A percentile compares a stretch with the other conserved stretches of the same genome.
These are phyloP conservation scores for Reinhardtius hippoglossoides DNA, from an alignment of 2,113 vertebrate genomes.

Conservation along the genomic window DNA sequence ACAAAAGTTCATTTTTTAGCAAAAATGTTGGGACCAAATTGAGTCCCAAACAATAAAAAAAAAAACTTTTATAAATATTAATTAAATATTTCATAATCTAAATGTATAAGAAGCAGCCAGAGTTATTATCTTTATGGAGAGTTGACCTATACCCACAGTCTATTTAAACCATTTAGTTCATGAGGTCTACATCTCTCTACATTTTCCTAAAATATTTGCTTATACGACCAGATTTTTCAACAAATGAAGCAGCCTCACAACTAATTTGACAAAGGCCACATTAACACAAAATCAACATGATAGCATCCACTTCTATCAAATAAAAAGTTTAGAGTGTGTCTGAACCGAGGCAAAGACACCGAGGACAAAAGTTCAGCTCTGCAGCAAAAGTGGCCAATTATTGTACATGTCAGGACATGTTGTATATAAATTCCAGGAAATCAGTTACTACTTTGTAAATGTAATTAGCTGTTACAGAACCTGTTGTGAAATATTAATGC, in stretches of 20 bases:
- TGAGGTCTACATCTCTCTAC: not conserved
- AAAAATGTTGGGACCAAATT: not conserved
- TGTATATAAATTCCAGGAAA: conserved; percentile 59
- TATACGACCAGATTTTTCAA: no score
- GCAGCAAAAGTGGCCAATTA: conserved; percentile 70
- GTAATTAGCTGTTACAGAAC: conserved; percentile 16
- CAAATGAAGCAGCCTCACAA: no score
- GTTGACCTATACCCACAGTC: not conserved
- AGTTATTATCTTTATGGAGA: not conserved
- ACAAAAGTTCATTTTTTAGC: no score
- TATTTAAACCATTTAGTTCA: not conserved
- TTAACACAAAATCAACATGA: conserved; percentile 3
- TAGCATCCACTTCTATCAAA: conserved; percentile 6
- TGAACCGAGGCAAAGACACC: conserved; percentile 32
- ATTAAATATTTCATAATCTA: not conserved
- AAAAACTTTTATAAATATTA: not conserved
- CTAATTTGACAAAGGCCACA: not conserved
- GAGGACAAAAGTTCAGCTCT: conserved; percentile 75
- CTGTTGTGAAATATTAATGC: not conserved
- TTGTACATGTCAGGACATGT: conserved; percentile 73
- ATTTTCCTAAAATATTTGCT: not conserved
- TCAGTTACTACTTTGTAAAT: conserved; percentile 37
- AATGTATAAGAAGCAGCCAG: no score
- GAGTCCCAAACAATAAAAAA: not conserved
- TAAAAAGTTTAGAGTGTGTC: not conserved